Evolutionary conservation across 2,888 invertebrate genomes (phyloP).

Genomic region (Timema cristinae): DNA sequence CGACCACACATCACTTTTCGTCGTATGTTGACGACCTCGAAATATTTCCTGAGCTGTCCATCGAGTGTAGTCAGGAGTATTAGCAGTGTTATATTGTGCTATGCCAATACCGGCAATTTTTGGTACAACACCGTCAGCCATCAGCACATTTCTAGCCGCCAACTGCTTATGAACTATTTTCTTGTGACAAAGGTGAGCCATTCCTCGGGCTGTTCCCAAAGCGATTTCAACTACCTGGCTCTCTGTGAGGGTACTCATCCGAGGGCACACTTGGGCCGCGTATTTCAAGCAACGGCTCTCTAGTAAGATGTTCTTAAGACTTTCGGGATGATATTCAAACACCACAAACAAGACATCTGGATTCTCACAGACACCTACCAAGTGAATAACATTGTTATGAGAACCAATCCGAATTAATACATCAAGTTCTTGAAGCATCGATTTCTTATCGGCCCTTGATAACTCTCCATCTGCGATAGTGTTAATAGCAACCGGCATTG

Average conservation of each 20-base stretch:
- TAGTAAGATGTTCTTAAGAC: slow-evolving; percentile 66
- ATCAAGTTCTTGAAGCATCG: slow-evolving; percentile 67
- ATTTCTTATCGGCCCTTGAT: slow-evolving; percentile 46
- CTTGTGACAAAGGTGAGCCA: slow-evolving; percentile 59
- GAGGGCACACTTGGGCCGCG: slow-evolving; percentile 41
- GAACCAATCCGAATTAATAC: slow-evolving; percentile 63
- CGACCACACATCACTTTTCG: slow-evolving; percentile 78
- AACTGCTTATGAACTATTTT: slow-evolving; percentile 62
- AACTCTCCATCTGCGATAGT: slow-evolving; percentile 57
- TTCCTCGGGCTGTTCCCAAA: slow-evolving; percentile 63
- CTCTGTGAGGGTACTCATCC: slow-evolving; percentile 56
- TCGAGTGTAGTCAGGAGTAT: slow-evolving; percentile 65
- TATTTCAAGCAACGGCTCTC: slow-evolving; percentile 51
- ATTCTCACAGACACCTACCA: slow-evolving; percentile 77
- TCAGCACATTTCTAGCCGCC: slow-evolving; percentile 65
- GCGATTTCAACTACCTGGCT: slow-evolving; percentile 59
- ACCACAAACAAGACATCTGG: slow-evolving; percentile 70
- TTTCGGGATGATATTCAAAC: slow-evolving; percentile 62
- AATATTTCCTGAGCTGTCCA: slow-evolving; percentile 79
- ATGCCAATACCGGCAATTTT: slow-evolving; percentile 76
- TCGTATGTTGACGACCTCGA: slow-evolving; percentile 59
- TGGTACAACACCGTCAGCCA: slow-evolving; percentile 60
- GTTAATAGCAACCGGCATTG: slow-evolving; percentile 58
- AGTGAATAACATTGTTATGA: slow-evolving; percentile 66
- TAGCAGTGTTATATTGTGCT: slow-evolving; percentile 53